phyloP scores from a whole-genome alignment of 2,113 vertebrate species.

The Cyprinodon brontotheroides region DNA sequence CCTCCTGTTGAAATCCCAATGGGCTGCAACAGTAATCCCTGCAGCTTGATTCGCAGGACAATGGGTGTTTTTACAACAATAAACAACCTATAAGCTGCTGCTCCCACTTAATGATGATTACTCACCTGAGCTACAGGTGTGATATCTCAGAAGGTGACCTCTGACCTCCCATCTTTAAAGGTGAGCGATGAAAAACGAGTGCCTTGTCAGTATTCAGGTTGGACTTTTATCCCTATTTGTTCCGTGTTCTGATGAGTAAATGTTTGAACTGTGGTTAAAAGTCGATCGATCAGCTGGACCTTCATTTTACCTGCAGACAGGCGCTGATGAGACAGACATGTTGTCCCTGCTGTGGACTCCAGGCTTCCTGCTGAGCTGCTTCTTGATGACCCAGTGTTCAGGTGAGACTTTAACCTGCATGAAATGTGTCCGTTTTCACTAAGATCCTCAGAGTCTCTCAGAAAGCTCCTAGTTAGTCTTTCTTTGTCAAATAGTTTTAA shows the following conservation, averaged over 20 bases:
- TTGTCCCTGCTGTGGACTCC: background rate
- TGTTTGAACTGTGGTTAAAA: conserved; percentile 62
- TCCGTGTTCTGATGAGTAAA: conserved; percentile 47
- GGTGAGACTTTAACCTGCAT: conserved; percentile 32
- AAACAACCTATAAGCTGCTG: background rate
- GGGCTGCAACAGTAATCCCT: background rate
- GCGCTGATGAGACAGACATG: conserved; percentile 6
- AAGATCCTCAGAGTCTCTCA: too few relatives aligned
- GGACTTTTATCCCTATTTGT: background rate
- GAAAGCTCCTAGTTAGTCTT: too few relatives aligned
- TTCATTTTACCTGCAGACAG: conserved; percentile 17
- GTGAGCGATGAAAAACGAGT: background rate
- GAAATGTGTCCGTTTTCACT: too few relatives aligned
- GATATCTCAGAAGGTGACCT: background rate
- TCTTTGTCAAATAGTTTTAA: too few relatives aligned
- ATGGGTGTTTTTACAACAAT: background rate
- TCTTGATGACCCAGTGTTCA: conserved; percentile 32
- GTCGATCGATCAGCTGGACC: conserved; percentile 27
- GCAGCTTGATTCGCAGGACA: background rate
- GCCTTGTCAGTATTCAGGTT: background rate
- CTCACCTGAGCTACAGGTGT: background rate
- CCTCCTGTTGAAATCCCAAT: too few relatives aligned
- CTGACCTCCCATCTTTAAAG: background rate
- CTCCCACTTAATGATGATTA: background rate
- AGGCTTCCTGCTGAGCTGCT: conserved; percentile 25